Evolutionary conservation across 2,113 vertebrate species (phyloP), one percentile per base, ranked within the genome.

Genomic region (Echinops telfairi): DNA sequence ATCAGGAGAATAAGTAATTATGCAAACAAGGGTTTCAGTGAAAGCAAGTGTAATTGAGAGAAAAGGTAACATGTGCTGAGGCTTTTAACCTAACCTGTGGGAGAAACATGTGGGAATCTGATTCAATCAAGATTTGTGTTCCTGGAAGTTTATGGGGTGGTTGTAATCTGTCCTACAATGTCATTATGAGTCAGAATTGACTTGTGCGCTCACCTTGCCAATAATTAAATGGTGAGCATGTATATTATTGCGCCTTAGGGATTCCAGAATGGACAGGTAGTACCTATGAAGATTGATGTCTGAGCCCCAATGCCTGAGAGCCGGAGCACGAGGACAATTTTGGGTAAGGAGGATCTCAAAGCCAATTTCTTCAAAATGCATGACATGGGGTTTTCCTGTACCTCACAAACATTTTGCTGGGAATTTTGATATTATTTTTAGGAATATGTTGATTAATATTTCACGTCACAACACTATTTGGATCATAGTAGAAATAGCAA

Each of bases 251-350:
- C 15, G 33, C 57, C 15, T 23, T 47, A 10, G 25, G 66, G 58
- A 62, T 27, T 9, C 1, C 4, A 14, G 9, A 47, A 27, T 11
- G 2, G 7, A 7, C 3, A 4, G 15, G 8, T 16, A 4, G 14
- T 2, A 0, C 10, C 57, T 16, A 0, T 2, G 20, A 9, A 6
- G 0, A 16, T 40, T 16, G 58, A 57, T 20, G 8, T 68, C 19
- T 16, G 20, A 58, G 17, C 6, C 9, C 3, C 10, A 29, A 6
- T 23, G 27, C 27, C 7, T 27, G 22, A 2, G 6, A 22, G 58
- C 6, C 4, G 19, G 16, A 58, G 7, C 15, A 17, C 3, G 33
- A 38, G 1, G 22, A 12, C 5, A 33, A 4, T 5, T 2, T n/a
- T 29, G 27, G 3, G 1, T 9, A n/a, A 43, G n/a, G 60, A 23